These are phyloP conservation scores for Brachionus paranguensis DNA, from an alignment of 1,140 invertebrate species.

Conservation along the genomic window DNA sequence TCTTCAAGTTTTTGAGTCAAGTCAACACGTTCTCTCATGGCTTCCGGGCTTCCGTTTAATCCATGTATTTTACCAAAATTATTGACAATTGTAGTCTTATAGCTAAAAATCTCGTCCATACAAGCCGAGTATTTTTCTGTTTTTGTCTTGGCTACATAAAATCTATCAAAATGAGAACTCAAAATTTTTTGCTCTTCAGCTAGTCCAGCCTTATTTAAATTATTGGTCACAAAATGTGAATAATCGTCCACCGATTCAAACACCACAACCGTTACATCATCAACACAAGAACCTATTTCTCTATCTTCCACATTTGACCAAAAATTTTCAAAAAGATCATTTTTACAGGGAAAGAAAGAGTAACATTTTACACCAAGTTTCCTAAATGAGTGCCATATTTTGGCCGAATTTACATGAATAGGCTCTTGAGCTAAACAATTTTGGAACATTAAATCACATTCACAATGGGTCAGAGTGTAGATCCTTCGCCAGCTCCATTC, in stretches of 20 bases:
- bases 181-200: background rate
- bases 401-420: background rate
- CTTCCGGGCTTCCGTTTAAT: background rate
- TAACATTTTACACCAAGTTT: constrained; percentile 7
- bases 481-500: constrained; percentile 10
- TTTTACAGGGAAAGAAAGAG: background rate
- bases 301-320: background rate
- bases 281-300: background rate
- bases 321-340: background rate
- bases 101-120: background rate
- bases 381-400: constrained; percentile 11
- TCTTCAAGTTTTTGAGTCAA: background rate
- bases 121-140: background rate
- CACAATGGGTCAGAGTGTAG: background rate
- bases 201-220: background rate
- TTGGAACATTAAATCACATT: constrained; percentile 29
- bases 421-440: background rate
- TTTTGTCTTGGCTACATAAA: background rate
- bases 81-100: background rate
- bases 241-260: background rate
- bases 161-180: background rate
- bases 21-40: background rate
- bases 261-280: background rate
- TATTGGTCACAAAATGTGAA: background rate
- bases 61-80: background rate